phyloP scores from a whole-genome alignment of 1,140 invertebrate species.

The Drosophila quadrilineata region DNA sequence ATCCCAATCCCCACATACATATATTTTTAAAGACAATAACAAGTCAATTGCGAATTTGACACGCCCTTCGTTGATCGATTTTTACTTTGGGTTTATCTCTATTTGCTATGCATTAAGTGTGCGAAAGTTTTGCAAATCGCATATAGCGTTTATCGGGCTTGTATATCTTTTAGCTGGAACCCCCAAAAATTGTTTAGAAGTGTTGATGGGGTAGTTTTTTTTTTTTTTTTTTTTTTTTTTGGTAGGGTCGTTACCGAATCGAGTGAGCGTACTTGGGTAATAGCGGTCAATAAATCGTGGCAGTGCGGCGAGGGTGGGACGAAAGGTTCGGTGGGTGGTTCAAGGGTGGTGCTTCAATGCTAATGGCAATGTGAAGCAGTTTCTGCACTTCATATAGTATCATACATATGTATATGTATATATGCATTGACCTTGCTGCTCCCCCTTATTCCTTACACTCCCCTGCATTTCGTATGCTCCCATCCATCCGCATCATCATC shows the following conservation, averaged over 20 bases:
- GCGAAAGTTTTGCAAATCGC: constrained; percentile 30
- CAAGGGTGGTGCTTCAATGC: not conserved
- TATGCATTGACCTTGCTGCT: constrained; percentile 15
- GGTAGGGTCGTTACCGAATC: not conserved
- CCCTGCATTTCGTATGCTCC: not conserved
- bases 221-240: no score
- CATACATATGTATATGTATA: no score
- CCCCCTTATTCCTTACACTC: not conserved
- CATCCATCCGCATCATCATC: not conserved
- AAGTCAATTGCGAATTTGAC: not conserved
- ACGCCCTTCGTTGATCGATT: not conserved
- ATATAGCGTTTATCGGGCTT: constrained; percentile 31
- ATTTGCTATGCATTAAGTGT: constrained; percentile 12
- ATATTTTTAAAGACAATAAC: no score
- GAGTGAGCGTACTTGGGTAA: not conserved
- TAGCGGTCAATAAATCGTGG: not conserved
- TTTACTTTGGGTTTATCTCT: no score
- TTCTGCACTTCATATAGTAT: constrained; percentile 29
- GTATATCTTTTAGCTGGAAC: constrained; percentile 15
- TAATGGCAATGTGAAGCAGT: constrained; percentile 10
- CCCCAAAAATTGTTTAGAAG: constrained; percentile 14
- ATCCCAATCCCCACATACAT: no score
- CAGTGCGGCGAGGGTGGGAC: no score
- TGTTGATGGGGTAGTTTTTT: constrained; percentile 38
- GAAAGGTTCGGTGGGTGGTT: not conserved